These are phyloP conservation scores for Oplegnathus fasciatus DNA, from an alignment of 2,113 vertebrate genomes.

Conservation along the genomic window DNA sequence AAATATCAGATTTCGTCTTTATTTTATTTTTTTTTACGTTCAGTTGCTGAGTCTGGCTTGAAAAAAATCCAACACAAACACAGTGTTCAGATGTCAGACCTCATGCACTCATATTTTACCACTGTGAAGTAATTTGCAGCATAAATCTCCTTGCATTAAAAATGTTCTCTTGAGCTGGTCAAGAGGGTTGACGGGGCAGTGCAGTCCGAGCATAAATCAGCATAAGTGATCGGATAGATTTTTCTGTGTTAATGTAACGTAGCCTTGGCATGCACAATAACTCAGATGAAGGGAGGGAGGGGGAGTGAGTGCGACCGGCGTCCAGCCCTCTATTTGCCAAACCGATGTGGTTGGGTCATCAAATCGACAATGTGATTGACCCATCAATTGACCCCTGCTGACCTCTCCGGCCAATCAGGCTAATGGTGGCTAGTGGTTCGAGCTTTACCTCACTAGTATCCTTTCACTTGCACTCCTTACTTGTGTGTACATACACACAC, in stretches of 20 bases:
- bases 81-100: slow-evolving; percentile 52
- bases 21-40: not conserved
- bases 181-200: slow-evolving; percentile 66
- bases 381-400: slow-evolving; percentile 82
- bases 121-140: slow-evolving; percentile 74
- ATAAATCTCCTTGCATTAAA: slow-evolving; percentile 82
- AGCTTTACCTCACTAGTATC: slow-evolving; percentile 57
- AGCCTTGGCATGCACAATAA: slow-evolving; percentile 77
- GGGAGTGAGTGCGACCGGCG: slow-evolving; percentile 38
- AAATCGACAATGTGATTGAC: slow-evolving; percentile 85
- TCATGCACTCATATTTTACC: slow-evolving; percentile 64
- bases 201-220: slow-evolving; percentile 82
- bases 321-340: slow-evolving; percentile 59
- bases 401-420: slow-evolving; percentile 84
- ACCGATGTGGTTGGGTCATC: slow-evolving; percentile 75
- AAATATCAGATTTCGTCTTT: slow-evolving; percentile 5
- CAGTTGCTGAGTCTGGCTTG: not conserved
- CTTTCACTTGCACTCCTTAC: slow-evolving; percentile 51
- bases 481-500: slow-evolving; percentile 23
- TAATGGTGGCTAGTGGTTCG: slow-evolving; percentile 78
- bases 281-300: slow-evolving; percentile 69
- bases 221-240: slow-evolving; percentile 83
- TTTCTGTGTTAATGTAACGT: slow-evolving; percentile 82
- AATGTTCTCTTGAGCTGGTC: slow-evolving; percentile 73
- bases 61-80: slow-evolving; percentile 26